phyloP scores from a whole-genome alignment of 1,140 invertebrate genomes.

The Panagrolaimus sp. region DNA sequence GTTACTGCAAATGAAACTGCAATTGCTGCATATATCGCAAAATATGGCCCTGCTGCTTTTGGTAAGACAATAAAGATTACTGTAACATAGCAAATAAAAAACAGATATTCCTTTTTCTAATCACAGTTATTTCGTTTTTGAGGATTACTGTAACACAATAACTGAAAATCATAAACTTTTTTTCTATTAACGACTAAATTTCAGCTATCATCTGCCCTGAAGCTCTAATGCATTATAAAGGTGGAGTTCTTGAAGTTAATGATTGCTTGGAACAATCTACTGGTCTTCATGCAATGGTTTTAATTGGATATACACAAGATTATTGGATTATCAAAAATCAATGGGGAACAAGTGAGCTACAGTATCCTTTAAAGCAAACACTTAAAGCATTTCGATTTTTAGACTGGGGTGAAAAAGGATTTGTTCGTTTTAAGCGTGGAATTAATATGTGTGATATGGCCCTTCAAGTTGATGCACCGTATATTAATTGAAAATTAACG shows the following conservation, averaged over 20 bases:
- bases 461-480: constrained; percentile 65
- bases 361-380: too few species aligned
- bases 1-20: constrained; percentile 24
- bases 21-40: constrained; percentile 35
- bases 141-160: too few species aligned
- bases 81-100: too few species aligned
- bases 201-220: constrained; percentile 5
- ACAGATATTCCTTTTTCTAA: too few species aligned
- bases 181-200: too few species aligned
- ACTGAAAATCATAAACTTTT: too few species aligned
- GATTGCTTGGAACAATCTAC: constrained; percentile 21
- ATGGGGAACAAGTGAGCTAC: constrained; percentile 21
- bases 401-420: constrained; percentile 67
- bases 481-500: too few species aligned
- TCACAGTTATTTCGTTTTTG: too few species aligned
- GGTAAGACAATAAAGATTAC: too few species aligned
- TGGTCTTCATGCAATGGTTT: constrained; percentile 31
- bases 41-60: constrained; percentile 28
- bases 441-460: constrained; percentile 82
- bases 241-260: constrained; percentile 34
- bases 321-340: constrained; percentile 37
- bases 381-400: too few species aligned
- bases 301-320: constrained; percentile 50
- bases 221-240: constrained; percentile 26
- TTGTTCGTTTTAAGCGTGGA: constrained; percentile 83